Evolutionary conservation across 23 tunicate genomes (phyloP).

Genomic region (Phallusia fumigata): DNA sequence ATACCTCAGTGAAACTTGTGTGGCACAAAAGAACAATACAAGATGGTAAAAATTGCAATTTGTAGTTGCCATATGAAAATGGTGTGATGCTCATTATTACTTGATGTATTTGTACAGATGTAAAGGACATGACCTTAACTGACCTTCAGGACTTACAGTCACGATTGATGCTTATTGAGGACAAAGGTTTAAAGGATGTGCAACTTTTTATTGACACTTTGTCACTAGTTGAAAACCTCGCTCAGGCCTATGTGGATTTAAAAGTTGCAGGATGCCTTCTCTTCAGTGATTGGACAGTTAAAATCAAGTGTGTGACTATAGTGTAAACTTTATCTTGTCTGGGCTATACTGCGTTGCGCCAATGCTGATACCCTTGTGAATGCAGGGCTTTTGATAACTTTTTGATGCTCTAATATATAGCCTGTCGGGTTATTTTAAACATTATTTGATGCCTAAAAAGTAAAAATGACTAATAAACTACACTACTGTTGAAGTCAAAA

Average conservation of each 20-base stretch:
- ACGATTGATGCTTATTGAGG: slow-evolving; percentile 61
- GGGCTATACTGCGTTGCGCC: too few relatives aligned
- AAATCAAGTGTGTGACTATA: slow-evolving; percentile 40
- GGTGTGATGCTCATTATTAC: not conserved
- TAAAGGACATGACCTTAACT: slow-evolving; percentile 17
- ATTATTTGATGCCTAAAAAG: too few relatives aligned
- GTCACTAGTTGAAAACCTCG: too few relatives aligned
- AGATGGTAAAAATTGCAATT: too few relatives aligned
- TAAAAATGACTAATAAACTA: too few relatives aligned
- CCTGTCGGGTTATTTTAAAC: too few relatives aligned
- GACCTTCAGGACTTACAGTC: slow-evolving; percentile 58
- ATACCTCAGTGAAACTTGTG: slow-evolving; percentile 2
- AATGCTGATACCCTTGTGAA: too few relatives aligned
- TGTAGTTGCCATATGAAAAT: too few relatives aligned
- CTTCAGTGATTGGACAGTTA: slow-evolving; percentile 59
- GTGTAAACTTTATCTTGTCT: not conserved
- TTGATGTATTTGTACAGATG: not conserved
- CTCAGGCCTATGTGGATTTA: slow-evolving; percentile 48
- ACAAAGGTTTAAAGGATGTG: slow-evolving; percentile 60
- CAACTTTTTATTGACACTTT: slow-evolving; percentile 32
- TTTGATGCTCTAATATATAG: too few relatives aligned
- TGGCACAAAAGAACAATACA: too few relatives aligned
- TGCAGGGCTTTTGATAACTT: too few relatives aligned
- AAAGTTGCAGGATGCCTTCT: slow-evolving; percentile 57
- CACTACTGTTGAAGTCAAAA: too few relatives aligned